These are phyloP conservation scores for Linepithema humile DNA, from an alignment of 1,140 invertebrate species.

Conservation along the genomic window DNA sequence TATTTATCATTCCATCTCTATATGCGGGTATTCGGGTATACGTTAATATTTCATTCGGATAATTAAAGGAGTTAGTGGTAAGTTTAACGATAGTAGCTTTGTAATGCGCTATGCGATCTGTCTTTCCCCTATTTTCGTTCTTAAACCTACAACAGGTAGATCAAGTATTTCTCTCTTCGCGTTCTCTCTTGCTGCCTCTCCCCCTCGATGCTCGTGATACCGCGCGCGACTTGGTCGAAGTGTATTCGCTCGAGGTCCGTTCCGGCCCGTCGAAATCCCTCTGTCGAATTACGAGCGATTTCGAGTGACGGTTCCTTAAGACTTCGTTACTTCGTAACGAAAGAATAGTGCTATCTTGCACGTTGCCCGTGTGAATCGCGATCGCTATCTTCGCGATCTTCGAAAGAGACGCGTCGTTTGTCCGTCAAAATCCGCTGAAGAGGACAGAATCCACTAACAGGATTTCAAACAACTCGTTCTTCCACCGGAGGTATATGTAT, in stretches of 20 bases:
- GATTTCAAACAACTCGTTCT: conserved; percentile 20
- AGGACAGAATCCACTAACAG: too few species aligned
- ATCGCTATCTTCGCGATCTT: conserved; percentile 26
- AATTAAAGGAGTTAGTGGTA: conserved; percentile 69
- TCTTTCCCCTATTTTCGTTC: neutral
- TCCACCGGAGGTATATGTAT: conserved; percentile 35
- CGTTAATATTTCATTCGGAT: conserved; percentile 63
- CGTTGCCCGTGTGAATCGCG: conserved; percentile 74
- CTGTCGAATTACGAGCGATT: conserved; percentile 15
- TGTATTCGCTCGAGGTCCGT: neutral
- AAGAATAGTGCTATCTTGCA: conserved; percentile 73
- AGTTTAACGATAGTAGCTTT: conserved; percentile 62
- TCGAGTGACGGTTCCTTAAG: conserved; percentile 16
- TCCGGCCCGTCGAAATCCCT: neutral
- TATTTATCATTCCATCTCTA: conserved; percentile 49
- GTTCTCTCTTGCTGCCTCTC: neutral
- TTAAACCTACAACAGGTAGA: conserved; percentile 43
- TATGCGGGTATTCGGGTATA: conserved; percentile 55
- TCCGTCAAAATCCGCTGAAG: neutral
- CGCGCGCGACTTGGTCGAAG: conserved; percentile 27
- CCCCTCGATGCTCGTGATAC: neutral
- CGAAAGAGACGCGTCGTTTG: conserved; percentile 1
- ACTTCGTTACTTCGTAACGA: conserved; percentile 28
- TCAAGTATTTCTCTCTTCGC: neutral
- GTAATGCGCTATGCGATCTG: conserved; percentile 49